phyloP scores from a whole-genome alignment of 2,797 vertebrate genomes.

The Sciaenops ocellatus region DNA sequence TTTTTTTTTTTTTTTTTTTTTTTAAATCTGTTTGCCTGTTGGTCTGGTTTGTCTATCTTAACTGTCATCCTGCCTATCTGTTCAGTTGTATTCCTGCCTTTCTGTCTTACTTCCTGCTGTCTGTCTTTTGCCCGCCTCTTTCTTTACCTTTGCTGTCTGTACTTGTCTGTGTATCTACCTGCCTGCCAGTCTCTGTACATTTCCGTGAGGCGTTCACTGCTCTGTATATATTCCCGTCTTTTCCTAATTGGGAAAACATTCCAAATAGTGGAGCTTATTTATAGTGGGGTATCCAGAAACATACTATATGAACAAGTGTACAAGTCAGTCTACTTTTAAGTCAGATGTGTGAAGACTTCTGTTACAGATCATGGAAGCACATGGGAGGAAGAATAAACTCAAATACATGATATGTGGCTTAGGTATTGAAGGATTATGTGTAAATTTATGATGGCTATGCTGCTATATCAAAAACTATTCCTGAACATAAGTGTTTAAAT shows the following conservation, averaged over 20 bases:
- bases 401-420: constrained; percentile 1
- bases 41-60: constrained; percentile 42
- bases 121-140: background rate
- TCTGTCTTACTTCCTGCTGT: background rate
- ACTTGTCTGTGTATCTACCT: constrained; percentile 7
- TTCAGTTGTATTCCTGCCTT: background rate
- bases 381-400: constrained; percentile 4
- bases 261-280: constrained; percentile 83
- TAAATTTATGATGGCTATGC: background rate
- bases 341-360: background rate
- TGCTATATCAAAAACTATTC: constrained; percentile 7
- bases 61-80: constrained; percentile 13
- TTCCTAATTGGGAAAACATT: constrained; percentile 74
- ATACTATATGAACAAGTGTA: constrained; percentile 51
- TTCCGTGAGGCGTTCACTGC: constrained; percentile 39
- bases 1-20: constrained; percentile 5
- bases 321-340: constrained; percentile 20
- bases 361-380: background rate
- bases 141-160: background rate
- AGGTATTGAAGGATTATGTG: constrained; percentile 3
- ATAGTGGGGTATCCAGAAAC: constrained; percentile 78
- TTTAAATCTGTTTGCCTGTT: constrained; percentile 23
- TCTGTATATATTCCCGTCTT: constrained; percentile 65
- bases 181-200: background rate
- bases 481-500: constrained; percentile 3